A percentile compares a stretch with the other conserved stretches of the same genome.
These are phyloP conservation scores for Rhynchonycteris naso DNA, from an alignment of 2,797 vertebrate genomes.

Conservation along the genomic window DNA sequence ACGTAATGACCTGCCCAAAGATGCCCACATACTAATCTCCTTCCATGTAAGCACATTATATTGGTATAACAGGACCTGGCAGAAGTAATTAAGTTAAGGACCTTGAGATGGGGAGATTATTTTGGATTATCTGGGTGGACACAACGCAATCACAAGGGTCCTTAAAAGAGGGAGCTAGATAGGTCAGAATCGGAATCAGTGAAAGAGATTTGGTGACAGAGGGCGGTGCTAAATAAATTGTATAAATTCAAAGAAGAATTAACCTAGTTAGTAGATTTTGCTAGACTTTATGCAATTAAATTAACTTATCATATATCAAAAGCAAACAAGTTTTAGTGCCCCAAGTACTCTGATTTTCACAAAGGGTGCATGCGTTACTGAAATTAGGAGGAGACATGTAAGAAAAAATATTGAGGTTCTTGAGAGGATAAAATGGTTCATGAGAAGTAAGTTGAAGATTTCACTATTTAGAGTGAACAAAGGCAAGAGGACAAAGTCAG, in stretches of 20 bases:
- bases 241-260: not conserved
- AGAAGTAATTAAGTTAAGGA: not conserved
- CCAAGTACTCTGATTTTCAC: not conserved
- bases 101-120: not conserved
- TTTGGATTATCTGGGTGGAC: not conserved
- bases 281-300: not conserved
- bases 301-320: not conserved
- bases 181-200: not conserved
- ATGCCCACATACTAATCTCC: not conserved
- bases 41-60: not conserved
- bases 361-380: not conserved
- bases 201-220: not conserved
- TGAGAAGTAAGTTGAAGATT: constrained; percentile 13
- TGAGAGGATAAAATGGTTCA: not conserved
- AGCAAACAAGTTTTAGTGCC: not conserved
- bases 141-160: not conserved
- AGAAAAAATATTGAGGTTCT: constrained; percentile 5
- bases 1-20: not conserved
- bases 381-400: not conserved
- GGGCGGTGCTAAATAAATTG: not conserved
- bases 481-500: not conserved
- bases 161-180: not conserved
- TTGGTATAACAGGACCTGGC: not conserved
- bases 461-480: not conserved
- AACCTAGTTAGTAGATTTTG: not conserved